These are phyloP conservation scores for Neodontobutis hainanensis DNA, from an alignment of 2,113 vertebrate genomes.

Conservation along the genomic window DNA sequence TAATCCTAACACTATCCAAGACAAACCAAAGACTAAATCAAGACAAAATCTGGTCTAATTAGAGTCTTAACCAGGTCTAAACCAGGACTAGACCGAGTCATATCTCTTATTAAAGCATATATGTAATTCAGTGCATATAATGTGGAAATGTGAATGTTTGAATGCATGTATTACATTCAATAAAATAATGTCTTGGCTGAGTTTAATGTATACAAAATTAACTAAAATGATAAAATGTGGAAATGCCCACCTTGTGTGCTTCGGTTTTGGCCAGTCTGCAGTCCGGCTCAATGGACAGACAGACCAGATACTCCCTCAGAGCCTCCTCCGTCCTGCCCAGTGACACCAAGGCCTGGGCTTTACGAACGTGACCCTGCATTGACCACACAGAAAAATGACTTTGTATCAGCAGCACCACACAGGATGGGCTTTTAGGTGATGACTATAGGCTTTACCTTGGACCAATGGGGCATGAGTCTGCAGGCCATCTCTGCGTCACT, in stretches of 20 bases:
- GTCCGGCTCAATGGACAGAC: conserved; percentile 87
- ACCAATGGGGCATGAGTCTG: conserved; percentile 86
- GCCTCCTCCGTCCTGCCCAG: conserved; percentile 88
- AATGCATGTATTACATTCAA: too few species aligned
- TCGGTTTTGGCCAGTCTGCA: conserved; percentile 84
- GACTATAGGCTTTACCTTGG: conserved; percentile 79
- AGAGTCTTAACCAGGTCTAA: background rate
- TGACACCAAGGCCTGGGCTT: conserved; percentile 86
- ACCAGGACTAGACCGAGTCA: background rate
- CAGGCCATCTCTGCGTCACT: conserved; percentile 87
- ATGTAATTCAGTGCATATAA: too few species aligned
- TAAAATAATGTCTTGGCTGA: too few species aligned
- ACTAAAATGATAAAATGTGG: too few species aligned
- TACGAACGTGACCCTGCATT: conserved; percentile 86
- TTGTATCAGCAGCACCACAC: too few species aligned
- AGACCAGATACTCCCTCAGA: conserved; percentile 88
- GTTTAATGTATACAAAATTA: too few species aligned
- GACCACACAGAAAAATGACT: background rate
- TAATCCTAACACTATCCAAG: background rate
- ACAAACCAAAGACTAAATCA: background rate
- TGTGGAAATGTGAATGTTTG: too few species aligned
- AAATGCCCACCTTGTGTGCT: conserved; percentile 80
- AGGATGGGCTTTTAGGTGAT: background rate
- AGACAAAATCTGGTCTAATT: background rate
- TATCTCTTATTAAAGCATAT: background rate